phyloP scores from a whole-genome alignment of 2,113 vertebrate species.

The Nymphicus hollandicus region DNA sequence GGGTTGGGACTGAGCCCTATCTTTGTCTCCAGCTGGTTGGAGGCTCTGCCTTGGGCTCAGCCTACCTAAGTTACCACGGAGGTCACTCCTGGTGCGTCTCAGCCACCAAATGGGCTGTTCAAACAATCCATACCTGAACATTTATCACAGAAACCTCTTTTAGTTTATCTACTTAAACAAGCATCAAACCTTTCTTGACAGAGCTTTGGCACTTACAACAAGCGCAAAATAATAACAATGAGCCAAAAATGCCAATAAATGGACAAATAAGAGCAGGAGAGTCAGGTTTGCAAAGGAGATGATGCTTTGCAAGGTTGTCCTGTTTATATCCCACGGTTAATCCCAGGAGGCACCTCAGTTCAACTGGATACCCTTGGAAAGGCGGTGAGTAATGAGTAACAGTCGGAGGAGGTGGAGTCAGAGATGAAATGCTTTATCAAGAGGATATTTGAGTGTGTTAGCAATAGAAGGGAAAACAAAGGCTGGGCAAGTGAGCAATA shows the following conservation, averaged over 20 bases:
- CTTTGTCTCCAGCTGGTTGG: background rate
- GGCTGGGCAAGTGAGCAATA: slow-evolving; percentile 30
- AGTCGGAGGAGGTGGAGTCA: background rate
- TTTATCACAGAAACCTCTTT: background rate
- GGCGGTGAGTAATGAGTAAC: accelerated
- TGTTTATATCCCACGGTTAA: background rate
- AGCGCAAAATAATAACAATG: background rate
- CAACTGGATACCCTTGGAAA: background rate
- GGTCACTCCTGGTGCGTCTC: background rate
- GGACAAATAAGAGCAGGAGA: background rate
- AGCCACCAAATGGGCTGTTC: accelerated
- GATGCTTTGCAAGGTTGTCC: background rate
- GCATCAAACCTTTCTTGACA: background rate
- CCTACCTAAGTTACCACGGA: background rate
- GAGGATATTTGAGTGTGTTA: background rate
- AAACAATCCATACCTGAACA: background rate
- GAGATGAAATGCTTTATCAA: slow-evolving; percentile 3
- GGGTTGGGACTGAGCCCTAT: background rate
- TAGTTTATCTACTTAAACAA: background rate
- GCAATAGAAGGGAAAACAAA: slow-evolving; percentile 37
- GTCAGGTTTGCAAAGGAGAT: background rate
- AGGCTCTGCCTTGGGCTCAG: background rate
- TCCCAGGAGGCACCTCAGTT: background rate
- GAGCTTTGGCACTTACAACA: background rate
- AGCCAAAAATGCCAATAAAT: background rate